Evolutionary conservation across 2,797 vertebrate genomes (phyloP).

Genomic region (Pseudomugil gertrudae): DNA sequence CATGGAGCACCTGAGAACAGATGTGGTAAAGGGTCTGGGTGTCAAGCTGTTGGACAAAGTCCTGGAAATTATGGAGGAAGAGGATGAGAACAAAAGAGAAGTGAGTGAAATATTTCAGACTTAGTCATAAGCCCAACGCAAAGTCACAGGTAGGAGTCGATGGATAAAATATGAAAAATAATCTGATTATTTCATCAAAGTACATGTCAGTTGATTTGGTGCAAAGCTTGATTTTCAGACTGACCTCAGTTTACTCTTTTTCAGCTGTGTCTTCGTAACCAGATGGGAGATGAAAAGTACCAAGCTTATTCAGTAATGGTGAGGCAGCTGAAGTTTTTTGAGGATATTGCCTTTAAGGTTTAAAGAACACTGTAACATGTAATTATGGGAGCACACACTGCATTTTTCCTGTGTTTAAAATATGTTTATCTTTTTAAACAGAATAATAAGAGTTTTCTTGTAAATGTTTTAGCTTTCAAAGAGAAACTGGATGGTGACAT

Average conservation of each 20-base stretch:
- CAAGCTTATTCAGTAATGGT: slow-evolving; percentile 88
- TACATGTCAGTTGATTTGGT: not conserved
- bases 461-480: slow-evolving; percentile 4
- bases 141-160: not conserved
- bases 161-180: no score
- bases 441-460: not conserved
- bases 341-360: slow-evolving; percentile 85
- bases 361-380: slow-evolving; percentile 31
- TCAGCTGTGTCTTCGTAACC: slow-evolving; percentile 85
- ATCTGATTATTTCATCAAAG: not conserved
- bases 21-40: slow-evolving; percentile 91
- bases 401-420: not conserved
- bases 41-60: slow-evolving; percentile 91
- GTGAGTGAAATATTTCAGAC: slow-evolving; percentile 63
- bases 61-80: slow-evolving; percentile 91
- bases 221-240: not conserved
- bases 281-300: slow-evolving; percentile 93
- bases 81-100: slow-evolving; percentile 89
- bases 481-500: slow-evolving; percentile 4
- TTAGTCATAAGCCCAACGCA: not conserved
- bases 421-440: not conserved
- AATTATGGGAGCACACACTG: not conserved
- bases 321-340: slow-evolving; percentile 94
- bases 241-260: slow-evolving; percentile 27
- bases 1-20: slow-evolving; percentile 90